Evolutionary conservation across 2,113 vertebrate species (phyloP), one percentile per base, ranked within the genome.

Genomic region (Nettapus auritus): DNA sequence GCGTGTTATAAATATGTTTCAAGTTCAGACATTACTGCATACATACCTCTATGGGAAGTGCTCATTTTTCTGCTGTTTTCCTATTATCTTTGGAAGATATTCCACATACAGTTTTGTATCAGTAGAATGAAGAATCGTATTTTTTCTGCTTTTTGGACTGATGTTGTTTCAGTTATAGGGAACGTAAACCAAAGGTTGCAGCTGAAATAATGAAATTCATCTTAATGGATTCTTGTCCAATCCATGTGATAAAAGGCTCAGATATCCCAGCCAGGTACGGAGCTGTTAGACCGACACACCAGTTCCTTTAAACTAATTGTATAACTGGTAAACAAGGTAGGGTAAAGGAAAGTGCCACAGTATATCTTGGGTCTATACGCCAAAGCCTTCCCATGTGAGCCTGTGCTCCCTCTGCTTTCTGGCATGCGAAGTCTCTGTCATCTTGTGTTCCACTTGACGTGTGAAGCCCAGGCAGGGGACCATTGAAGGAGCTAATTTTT

Each of bases 361-460:
- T 20, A 48, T 48, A 48, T 20, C 10, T 48, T 48, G 46, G 21
- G 46, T 48, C 46, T 48, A 21, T 48, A 48, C 22, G 46, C 46
- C 10, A 9, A 48, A 48, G 10, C 46, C 46, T 22, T 21, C 9
- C 46, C 20, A 12, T 4, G 48, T 50, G 40, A 44, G 36, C 40
- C 84, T 42, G 48, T 11, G 3, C 22, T 69, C 23, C 23, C 11
- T 3, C 17, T 60, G 38, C 26, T 50, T 66, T 44, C 52, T 34
- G 0, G 1, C 12, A 38, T 64, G 20, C 66, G 14, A 9, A 13
- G 8, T 69, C 3, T 0, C 11, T 2, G 0, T 26, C 29, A 13
- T 28, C 22, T 70, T 22, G 44, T 77, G 14, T 34, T 66, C 19
- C 80, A 40, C 46, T 42, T 46, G 6, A 80, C 36, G 13, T 42